phyloP scores from a whole-genome alignment of 2,888 invertebrate species.

The Mythimna ferrago region DNA sequence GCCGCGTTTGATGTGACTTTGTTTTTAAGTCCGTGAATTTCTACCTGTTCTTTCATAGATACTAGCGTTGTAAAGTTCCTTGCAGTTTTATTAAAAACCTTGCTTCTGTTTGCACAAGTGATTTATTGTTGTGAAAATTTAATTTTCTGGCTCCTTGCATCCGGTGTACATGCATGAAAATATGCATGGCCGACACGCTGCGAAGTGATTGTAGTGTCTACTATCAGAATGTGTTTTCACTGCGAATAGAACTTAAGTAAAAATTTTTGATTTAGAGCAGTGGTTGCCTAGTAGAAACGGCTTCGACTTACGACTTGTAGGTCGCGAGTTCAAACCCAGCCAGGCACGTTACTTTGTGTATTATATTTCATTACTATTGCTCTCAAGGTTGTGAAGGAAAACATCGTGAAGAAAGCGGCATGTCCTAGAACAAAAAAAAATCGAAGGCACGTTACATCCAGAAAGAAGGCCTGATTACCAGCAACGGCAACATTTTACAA shows the following conservation, averaged over 20 bases:
- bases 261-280: neutral
- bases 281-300: too few relatives aligned
- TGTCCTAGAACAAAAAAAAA: too few relatives aligned
- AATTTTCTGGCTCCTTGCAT: slow-evolving; percentile 46
- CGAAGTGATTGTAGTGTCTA: slow-evolving; percentile 43
- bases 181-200: slow-evolving; percentile 52
- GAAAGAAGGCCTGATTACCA: too few relatives aligned
- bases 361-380: too few relatives aligned
- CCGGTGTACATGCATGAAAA: slow-evolving; percentile 39
- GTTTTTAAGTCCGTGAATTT: slow-evolving; percentile 26
- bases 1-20: slow-evolving; percentile 42
- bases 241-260: neutral
- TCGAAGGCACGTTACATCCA: too few relatives aligned
- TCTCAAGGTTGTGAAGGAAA: too few relatives aligned
- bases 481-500: too few relatives aligned
- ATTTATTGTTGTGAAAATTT: slow-evolving; percentile 53
- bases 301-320: too few relatives aligned
- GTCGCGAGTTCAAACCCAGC: too few relatives aligned
- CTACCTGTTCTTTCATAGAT: neutral
- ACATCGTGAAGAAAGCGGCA: too few relatives aligned
- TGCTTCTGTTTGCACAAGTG: slow-evolving; percentile 47
- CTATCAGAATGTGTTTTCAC: slow-evolving; percentile 9
- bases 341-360: too few relatives aligned
- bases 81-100: slow-evolving; percentile 53
- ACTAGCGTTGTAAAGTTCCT: slow-evolving; percentile 5